phyloP scores from a whole-genome alignment of 2,113 vertebrate species.

The Colinus virginianus region DNA sequence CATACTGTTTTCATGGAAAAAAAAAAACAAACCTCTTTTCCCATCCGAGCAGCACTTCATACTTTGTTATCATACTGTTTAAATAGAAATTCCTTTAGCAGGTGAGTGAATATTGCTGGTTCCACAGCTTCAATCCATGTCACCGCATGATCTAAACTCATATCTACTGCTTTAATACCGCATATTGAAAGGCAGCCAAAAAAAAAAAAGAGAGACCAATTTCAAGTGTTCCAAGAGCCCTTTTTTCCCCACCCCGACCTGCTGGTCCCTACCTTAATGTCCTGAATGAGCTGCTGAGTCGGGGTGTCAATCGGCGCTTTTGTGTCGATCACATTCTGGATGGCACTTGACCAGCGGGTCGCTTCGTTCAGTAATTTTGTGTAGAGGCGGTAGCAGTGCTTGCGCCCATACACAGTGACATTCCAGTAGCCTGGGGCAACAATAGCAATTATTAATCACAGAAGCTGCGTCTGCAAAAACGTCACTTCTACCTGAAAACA shows the following conservation, averaged over 20 bases:
- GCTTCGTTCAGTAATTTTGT: constrained; percentile 95
- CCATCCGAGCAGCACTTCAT: neutral
- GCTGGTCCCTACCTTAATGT: constrained; percentile 88
- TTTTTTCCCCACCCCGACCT: neutral
- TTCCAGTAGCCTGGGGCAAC: constrained; percentile 91
- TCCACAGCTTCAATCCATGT: neutral
- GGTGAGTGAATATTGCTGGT: neutral
- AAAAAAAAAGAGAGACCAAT: neutral
- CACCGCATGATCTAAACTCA: neutral
- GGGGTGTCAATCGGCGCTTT: constrained; percentile 95
- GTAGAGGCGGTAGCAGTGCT: constrained; percentile 93
- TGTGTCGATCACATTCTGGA: constrained; percentile 95
- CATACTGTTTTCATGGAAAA: constrained; percentile 12
- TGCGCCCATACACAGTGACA: constrained; percentile 91
- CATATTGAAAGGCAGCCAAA: neutral
- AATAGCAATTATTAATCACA: neutral
- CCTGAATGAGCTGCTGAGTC: constrained; percentile 96
- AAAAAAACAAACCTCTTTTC: neutral
- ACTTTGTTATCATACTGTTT: neutral
- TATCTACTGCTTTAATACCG: neutral
- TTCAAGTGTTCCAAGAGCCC: neutral
- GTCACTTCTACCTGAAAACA: neutral
- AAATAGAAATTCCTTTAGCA: neutral
- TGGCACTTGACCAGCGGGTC: constrained; percentile 89
- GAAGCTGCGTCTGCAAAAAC: neutral